phyloP scores from a whole-genome alignment of 2,888 invertebrate genomes.

The Agapostemon virescens region DNA sequence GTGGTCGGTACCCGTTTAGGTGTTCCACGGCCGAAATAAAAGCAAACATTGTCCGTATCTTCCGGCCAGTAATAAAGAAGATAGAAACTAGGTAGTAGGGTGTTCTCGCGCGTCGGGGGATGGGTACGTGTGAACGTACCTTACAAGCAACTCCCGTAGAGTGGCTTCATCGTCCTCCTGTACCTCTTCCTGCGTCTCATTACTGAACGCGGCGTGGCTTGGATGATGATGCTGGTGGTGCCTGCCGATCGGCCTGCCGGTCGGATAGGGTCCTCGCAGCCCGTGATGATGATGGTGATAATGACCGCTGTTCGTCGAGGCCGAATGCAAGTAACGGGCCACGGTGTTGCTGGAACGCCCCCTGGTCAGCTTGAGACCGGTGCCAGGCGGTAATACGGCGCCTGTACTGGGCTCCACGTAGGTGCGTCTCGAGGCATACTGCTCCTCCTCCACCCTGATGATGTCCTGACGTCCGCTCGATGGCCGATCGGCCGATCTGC shows the following conservation, averaged over 20 bases:
- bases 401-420: constrained; percentile 75
- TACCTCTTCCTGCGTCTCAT: constrained; percentile 91
- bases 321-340: constrained; percentile 78
- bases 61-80: neutral
- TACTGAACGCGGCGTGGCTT: constrained; percentile 86
- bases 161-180: constrained; percentile 92
- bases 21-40: constrained; percentile 1
- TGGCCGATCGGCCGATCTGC: constrained; percentile 64
- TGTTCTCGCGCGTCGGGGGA: neutral
- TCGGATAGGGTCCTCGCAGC: constrained; percentile 61
- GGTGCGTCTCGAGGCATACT: constrained; percentile 77
- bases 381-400: constrained; percentile 78
- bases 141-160: constrained; percentile 96
- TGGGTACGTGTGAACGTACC: constrained; percentile 83
- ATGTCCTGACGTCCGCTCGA: constrained; percentile 58
- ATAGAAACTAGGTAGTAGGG: neutral
- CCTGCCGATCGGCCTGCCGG: constrained; percentile 78
- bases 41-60: neutral
- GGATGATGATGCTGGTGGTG: constrained; percentile 78
- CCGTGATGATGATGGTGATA: constrained; percentile 70
- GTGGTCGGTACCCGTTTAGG: neutral
- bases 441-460: constrained; percentile 77
- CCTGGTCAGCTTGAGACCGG: constrained; percentile 81
- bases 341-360: constrained; percentile 75
- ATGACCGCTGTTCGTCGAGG: constrained; percentile 71